Percentiles rank a stretch among this genome's conserved stretches.
These are phyloP conservation scores for Anisognathus igniventris DNA, from an alignment of 2,797 vertebrate genomes.

Conservation along the genomic window DNA sequence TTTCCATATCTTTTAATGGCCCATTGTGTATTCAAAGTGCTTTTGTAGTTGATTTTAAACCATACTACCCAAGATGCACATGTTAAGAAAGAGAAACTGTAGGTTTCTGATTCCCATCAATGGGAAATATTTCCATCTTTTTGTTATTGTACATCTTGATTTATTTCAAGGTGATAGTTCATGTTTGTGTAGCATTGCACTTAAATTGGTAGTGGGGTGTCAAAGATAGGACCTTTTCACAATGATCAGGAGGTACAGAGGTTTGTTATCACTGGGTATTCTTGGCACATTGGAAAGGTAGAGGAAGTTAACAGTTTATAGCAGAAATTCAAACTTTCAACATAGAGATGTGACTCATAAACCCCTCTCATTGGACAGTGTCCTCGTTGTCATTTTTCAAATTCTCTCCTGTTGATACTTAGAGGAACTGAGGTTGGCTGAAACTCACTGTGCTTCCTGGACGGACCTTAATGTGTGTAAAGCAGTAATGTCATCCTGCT, in stretches of 20 bases:
- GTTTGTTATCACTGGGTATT: not conserved
- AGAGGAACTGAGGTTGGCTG: not conserved
- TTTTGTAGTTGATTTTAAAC: not conserved
- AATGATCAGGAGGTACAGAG: not conserved
- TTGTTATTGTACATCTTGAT: not conserved
- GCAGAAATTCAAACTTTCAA: not conserved
- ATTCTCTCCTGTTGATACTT: not conserved
- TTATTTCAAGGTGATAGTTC: not conserved
- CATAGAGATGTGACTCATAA: not conserved
- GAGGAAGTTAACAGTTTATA: not conserved
- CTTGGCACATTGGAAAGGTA: not conserved
- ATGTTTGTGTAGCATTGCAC: not conserved
- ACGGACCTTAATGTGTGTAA: not conserved
- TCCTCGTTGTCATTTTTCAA: not conserved
- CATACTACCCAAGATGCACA: fast-evolving
- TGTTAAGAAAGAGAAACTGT: not conserved
- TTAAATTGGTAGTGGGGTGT: not conserved
- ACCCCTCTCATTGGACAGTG: not conserved
- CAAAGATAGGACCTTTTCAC: not conserved
- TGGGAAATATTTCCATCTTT: not conserved
- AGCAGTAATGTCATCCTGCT: not conserved
- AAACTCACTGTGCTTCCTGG: not conserved
- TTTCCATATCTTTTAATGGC: not conserved
- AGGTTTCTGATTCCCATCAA: not conserved
- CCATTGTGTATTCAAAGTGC: not conserved